Percentiles rank a stretch among this genome's conserved stretches.
phyloP scores from a whole-genome alignment of 2,797 vertebrate species.

The Sebastes matsubarae region DNA sequence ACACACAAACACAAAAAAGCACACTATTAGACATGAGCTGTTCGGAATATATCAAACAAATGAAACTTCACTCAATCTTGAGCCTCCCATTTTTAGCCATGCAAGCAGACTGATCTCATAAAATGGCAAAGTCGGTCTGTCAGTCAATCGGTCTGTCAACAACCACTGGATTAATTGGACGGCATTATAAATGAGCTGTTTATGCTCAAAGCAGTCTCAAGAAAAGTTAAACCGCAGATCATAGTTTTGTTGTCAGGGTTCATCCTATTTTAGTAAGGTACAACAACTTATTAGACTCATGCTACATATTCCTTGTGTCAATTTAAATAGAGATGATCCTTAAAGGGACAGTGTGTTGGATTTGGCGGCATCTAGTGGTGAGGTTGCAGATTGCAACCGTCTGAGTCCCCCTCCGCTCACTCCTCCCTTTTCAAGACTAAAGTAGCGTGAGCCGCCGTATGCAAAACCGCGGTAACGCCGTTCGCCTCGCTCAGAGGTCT shows the following conservation, averaged over 20 bases:
- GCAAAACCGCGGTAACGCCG: accelerated
- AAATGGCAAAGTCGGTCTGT: background rate
- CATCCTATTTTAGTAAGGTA: background rate
- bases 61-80: background rate
- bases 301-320: background rate
- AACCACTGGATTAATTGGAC: background rate
- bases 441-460: accelerated
- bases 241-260: background rate
- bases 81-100: background rate
- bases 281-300: background rate
- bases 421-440: too few species aligned
- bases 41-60: background rate
- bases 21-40: background rate
- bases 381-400: too few species aligned
- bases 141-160: background rate
- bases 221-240: background rate
- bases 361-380: too few species aligned
- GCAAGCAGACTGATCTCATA: background rate
- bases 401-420: too few species aligned
- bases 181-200: background rate
- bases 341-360: too few species aligned
- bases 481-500: too few species aligned
- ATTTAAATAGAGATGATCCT: background rate
- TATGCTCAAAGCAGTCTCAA: background rate
- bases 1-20: background rate